Conservation (phyloP, 1,140 invertebrate species). For the Diorhabda elongata region DNA sequence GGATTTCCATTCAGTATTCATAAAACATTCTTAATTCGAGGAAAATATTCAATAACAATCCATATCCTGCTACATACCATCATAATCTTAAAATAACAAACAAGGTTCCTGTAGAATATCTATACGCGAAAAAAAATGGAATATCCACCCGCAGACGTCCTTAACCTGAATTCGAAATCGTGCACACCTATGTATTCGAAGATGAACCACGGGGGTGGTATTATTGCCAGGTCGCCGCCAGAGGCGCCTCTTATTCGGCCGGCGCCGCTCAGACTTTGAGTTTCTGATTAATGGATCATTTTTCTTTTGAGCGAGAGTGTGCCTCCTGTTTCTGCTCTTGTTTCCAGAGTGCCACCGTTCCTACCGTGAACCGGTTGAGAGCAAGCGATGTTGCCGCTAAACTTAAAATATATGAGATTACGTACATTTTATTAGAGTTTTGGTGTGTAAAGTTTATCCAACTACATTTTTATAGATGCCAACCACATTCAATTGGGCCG, state of each 20-base stretch:
- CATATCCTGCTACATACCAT: too few species aligned
- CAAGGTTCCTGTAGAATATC: neutral
- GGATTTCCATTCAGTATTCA: too few species aligned
- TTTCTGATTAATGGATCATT: conserved; percentile 56
- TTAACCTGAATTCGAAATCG: conserved; percentile 17
- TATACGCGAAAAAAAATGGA: neutral
- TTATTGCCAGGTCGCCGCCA: conserved; percentile 20
- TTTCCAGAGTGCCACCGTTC: neutral
- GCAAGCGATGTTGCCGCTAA: neutral
- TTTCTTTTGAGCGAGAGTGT: conserved; percentile 42
- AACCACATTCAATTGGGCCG: too few species aligned
- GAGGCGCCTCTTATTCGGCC: conserved; percentile 34
- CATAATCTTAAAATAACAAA: neutral
- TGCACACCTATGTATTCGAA: conserved; percentile 3
- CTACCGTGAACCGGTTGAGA: conserved; percentile 1
- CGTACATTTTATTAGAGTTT: too few species aligned
- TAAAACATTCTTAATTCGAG: too few species aligned
- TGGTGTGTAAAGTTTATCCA: too few species aligned
- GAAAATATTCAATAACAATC: too few species aligned
- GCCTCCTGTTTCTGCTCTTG: neutral
- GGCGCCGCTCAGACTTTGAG: conserved; percentile 57
- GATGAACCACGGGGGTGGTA: conserved; percentile 13
- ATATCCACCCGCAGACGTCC: conserved; percentile 1
- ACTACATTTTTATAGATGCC: too few species aligned
- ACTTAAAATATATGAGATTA: too few species aligned